A percentile compares a stretch with the other conserved stretches of the same genome.
These are phyloP conservation scores for Egretta garzetta DNA, from an alignment of 2,113 vertebrate species.

Conservation along the genomic window DNA sequence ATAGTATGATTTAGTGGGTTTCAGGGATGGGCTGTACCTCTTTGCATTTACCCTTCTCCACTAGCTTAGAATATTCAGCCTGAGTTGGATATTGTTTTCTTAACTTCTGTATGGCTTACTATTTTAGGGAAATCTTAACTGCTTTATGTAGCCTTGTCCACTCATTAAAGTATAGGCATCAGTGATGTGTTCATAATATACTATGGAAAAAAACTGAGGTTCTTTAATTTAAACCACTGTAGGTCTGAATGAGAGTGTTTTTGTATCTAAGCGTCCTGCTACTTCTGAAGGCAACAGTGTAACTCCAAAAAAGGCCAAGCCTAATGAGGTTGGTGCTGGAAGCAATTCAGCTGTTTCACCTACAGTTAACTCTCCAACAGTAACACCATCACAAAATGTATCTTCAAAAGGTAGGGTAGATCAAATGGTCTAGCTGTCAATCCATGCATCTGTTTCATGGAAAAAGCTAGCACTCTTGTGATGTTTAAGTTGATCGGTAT, in stretches of 20 bases:
- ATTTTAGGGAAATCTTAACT: not conserved
- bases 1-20: not conserved
- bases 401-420: constrained; percentile 37
- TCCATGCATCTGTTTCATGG: not conserved
- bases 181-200: not conserved
- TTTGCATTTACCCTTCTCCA: not conserved
- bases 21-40: not conserved
- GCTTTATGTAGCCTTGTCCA: not conserved
- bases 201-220: not conserved
- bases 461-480: not conserved
- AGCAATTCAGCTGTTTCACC: not conserved
- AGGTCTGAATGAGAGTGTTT: constrained; percentile 34
- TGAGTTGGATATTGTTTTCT: not conserved
- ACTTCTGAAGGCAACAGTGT: constrained; percentile 63
- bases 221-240: not conserved
- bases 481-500: not conserved
- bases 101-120: not conserved
- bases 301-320: constrained; percentile 75
- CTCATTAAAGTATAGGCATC: not conserved
- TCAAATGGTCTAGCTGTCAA: not conserved
- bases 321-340: constrained; percentile 60
- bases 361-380: constrained; percentile 21
- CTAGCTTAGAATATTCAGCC: not conserved
- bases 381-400: not conserved
- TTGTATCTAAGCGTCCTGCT: constrained; percentile 72